phyloP scores from a whole-genome alignment of 2,113 vertebrate species.

The Nannospalax galili region DNA sequence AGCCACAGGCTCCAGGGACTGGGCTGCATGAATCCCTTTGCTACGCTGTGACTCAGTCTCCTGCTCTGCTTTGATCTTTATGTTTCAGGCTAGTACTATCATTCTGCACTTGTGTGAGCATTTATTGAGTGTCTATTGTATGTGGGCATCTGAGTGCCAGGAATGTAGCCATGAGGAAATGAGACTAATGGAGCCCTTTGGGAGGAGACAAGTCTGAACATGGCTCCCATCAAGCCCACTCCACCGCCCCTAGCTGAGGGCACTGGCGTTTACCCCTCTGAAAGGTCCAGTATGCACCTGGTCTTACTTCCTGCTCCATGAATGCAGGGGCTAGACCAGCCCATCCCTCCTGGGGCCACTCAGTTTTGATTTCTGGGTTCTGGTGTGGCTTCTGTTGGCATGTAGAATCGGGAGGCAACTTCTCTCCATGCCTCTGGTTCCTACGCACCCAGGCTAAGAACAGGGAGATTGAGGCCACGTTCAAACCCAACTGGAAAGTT shows the following conservation, averaged over 20 bases:
- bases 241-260: not conserved
- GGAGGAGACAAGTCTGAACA: not conserved
- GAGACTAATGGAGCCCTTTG: not conserved
- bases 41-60: not conserved
- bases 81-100: not conserved
- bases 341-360: too few species aligned
- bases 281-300: not conserved
- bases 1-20: not conserved
- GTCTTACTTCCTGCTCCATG: not conserved
- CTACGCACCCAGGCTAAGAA: conserved; percentile 81
- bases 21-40: not conserved
- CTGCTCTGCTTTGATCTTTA: not conserved
- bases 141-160: not conserved
- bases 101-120: not conserved
- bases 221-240: not conserved
- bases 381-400: not conserved
- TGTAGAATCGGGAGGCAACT: not conserved
- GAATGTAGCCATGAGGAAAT: not conserved
- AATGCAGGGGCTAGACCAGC: too few species aligned
- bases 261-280: rapidly evolving
- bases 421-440: not conserved
- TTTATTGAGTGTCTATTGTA: not conserved
- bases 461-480: conserved; percentile 81
- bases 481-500: conserved; percentile 86
- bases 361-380: not conserved